phyloP scores from a whole-genome alignment of 2,888 invertebrate species.

The Ceramica pisi region DNA sequence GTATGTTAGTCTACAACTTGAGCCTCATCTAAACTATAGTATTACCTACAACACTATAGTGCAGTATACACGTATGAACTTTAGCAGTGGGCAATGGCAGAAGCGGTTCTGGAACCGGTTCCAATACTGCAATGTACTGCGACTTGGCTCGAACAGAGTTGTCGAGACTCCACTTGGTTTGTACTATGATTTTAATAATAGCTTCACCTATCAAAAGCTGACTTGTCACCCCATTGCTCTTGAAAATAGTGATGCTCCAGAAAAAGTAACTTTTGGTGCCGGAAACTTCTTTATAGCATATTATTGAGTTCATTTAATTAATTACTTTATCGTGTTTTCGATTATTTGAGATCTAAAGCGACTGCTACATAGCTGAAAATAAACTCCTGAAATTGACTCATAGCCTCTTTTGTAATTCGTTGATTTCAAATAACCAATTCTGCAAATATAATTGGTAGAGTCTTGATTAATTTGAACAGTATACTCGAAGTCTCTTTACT shows the following conservation, averaged over 20 bases:
- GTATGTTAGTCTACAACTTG: slow-evolving; percentile 30
- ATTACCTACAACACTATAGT: slow-evolving; percentile 78
- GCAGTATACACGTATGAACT: slow-evolving; percentile 84
- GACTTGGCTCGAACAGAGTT: slow-evolving; percentile 70
- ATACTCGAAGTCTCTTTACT: background rate
- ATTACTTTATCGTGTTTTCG: background rate
- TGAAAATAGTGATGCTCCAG: no score
- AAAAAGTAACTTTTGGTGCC: background rate
- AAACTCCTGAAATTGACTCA: background rate
- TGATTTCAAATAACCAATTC: background rate
- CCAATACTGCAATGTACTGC: slow-evolving; percentile 65
- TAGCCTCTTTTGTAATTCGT: no score
- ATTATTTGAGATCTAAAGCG: background rate
- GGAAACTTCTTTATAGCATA: background rate
- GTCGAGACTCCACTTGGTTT: slow-evolving; percentile 64
- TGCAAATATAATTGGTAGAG: no score
- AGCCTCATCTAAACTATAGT: slow-evolving; percentile 69
- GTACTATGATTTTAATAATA: slow-evolving; percentile 29
- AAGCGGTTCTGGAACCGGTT: slow-evolving; percentile 84
- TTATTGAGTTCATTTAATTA: background rate
- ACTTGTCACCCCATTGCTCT: no score
- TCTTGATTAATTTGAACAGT: background rate
- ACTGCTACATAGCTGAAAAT: background rate
- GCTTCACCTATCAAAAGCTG: background rate
- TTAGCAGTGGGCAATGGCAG: slow-evolving; percentile 81